Evolutionary conservation across 2,797 vertebrate genomes (phyloP), one percentile per base, ranked within the genome.

Genomic region (Lerista edwardsae): DNA sequence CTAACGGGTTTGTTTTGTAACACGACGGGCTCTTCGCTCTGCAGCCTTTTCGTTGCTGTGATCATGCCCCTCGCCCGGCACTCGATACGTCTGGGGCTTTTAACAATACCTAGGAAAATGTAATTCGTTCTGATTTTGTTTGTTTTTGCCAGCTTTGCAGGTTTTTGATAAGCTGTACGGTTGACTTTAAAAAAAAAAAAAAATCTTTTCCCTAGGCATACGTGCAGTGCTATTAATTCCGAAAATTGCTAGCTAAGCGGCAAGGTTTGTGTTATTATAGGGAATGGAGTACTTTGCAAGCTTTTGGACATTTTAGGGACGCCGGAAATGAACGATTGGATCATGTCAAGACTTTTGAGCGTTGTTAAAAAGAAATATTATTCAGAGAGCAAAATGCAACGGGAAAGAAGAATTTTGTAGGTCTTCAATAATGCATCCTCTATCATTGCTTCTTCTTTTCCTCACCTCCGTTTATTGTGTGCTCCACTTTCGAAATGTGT

Each of bases 381-480:
- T 34, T 17, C 21, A 79, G n/a, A 74, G 44, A 75, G 17, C 36
- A 9, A 31, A 73, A 55, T n/a, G 84, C 77, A 34, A 81, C 68
- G 79, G 75, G 86, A 87, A 80, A 91, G 27, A 72, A 77, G 29
- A 72, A 77, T 34, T 65, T 4, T 6, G 47, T 55, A 0, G 51
- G 34, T 27, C 14, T 23, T 27, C 39, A 15, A 3, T 34, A 23
- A 44, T 36, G 51, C 44, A 9, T 27, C 39, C 27, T 11, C 11
- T 7, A 12, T 21, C 34, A 17, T 57, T 12, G 29, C 25, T 31
- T 2, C 8, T 47, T 4, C 61, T 4, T 51, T 36, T 59, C 21
- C 1, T 74, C 19, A 4, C 31, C 41, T 36, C 34, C 25, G 6
- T 55, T 39, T 36, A 29, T 57, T 14, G 41, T 29, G 65, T 27